Evolutionary conservation across 2,888 invertebrate genomes (phyloP), one percentile per base, ranked within the genome.

Genomic region (Lingula anatina): DNA sequence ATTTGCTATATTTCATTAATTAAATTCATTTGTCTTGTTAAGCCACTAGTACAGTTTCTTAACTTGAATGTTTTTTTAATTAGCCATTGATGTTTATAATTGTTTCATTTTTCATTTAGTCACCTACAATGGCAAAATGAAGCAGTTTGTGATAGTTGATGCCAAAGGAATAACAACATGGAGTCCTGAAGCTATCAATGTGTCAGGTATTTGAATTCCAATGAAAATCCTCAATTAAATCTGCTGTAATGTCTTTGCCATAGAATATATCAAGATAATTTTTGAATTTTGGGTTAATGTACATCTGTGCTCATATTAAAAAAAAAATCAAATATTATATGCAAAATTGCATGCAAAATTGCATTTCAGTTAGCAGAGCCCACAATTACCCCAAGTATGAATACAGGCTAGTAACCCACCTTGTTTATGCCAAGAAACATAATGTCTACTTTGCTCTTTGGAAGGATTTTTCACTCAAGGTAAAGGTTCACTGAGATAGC

Each of bases 361-460:
- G n/a, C 44, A n/a, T 65, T 67, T 50, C 57, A 68, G 68, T 68
- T 23, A 47, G 48, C 1, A 49, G 72, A 49, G 63, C 64, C 9
- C 46, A 72, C 45, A 54, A 56, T 37, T 75, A 67, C 47, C 70
- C 72, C 0, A 73, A 72, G 44, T 75, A 73, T 56, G 70, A 75
- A 47, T 71, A 75, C 51, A 51, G 68, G 9, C 54, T 72, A 39
- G 68, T 73, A 28, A 65, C 64, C 21, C 55, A 69, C 38, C 42
- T 75, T 35, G 59, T 72, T 5, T 75, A 71, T 60, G 71, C 68
- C 9, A 61, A 62, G 47, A 73, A 73, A 47, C 65, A 70, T 59
- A 75, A 74, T 62, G 73, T 75, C 47, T 75, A 73, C 58, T 75
- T 75, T 61, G 70, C 66, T 20, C 63, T 75, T 1, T 64, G 66